phyloP scores from a whole-genome alignment of 1,140 invertebrate genomes.

The Ericerus pela region DNA sequence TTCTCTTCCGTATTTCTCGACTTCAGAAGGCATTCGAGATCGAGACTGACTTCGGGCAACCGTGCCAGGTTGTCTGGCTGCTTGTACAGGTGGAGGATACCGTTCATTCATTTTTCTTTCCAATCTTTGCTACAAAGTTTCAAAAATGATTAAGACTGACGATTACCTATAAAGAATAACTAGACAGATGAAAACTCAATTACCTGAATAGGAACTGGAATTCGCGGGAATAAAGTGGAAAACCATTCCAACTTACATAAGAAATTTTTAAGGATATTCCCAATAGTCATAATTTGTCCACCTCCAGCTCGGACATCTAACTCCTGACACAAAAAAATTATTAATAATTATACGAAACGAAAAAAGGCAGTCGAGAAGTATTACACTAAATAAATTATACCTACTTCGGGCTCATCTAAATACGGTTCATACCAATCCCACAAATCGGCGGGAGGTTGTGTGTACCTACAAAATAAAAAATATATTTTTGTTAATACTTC shows the following conservation, averaged over 20 bases:
- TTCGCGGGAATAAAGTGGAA: constrained; percentile 92
- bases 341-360: neutral
- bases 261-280: constrained; percentile 83
- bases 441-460: constrained; percentile 85
- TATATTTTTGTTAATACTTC: too few species aligned
- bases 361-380: neutral
- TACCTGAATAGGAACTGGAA: constrained; percentile 97
- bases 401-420: constrained; percentile 81
- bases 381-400: neutral
- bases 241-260: constrained; percentile 96
- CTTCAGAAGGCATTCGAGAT: neutral
- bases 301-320: constrained; percentile 95
- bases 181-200: constrained; percentile 6
- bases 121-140: constrained; percentile 41
- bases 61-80: constrained; percentile 16
- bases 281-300: constrained; percentile 85
- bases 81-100: constrained; percentile 34
- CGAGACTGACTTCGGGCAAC: neutral
- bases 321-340: constrained; percentile 39
- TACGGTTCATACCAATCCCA: constrained; percentile 96
- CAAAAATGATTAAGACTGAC: neutral
- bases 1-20: neutral
- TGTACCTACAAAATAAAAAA: constrained; percentile 49
- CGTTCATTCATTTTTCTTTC: constrained; percentile 53
- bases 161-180: neutral